These are phyloP conservation scores for Orussus abietinus DNA, from an alignment of 1,140 invertebrate genomes.

Conservation along the genomic window DNA sequence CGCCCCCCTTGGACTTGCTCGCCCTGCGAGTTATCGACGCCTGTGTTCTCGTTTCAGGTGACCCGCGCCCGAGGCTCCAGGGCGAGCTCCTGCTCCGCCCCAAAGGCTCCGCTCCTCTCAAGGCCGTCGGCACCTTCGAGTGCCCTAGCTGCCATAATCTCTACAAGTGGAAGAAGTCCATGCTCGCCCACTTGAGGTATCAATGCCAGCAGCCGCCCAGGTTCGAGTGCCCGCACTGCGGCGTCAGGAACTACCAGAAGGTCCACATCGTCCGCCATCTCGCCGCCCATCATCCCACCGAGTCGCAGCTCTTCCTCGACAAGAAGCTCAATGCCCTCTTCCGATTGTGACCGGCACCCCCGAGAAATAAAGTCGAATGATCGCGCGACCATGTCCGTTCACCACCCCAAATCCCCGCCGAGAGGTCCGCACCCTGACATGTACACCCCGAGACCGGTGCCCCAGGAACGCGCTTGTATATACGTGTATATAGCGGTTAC, in stretches of 20 bases:
- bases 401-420: too few relatives aligned
- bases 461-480: too few relatives aligned
- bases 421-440: too few relatives aligned
- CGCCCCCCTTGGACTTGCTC: too few relatives aligned
- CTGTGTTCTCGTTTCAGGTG: conserved; percentile 21
- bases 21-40: too few relatives aligned
- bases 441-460: too few relatives aligned
- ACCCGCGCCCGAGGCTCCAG: conserved; percentile 10
- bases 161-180: conserved; percentile 58
- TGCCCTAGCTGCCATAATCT: conserved; percentile 57
- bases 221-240: conserved; percentile 53
- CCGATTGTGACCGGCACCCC: too few relatives aligned
- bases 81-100: conserved; percentile 4
- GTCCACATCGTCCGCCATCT: conserved; percentile 28
- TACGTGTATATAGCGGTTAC: too few relatives aligned
- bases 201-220: conserved; percentile 56
- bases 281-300: conserved; percentile 20
- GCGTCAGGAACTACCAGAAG: conserved; percentile 26
- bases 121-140: conserved; percentile 18
- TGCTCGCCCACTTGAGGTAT: conserved; percentile 53
- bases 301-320: conserved; percentile 21
- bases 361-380: too few relatives aligned
- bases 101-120: too few relatives aligned
- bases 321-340: too few relatives aligned
- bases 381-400: too few relatives aligned